Evolutionary conservation across 2,113 vertebrate genomes (phyloP).

Genomic region (Drymodes brunneopygia): DNA sequence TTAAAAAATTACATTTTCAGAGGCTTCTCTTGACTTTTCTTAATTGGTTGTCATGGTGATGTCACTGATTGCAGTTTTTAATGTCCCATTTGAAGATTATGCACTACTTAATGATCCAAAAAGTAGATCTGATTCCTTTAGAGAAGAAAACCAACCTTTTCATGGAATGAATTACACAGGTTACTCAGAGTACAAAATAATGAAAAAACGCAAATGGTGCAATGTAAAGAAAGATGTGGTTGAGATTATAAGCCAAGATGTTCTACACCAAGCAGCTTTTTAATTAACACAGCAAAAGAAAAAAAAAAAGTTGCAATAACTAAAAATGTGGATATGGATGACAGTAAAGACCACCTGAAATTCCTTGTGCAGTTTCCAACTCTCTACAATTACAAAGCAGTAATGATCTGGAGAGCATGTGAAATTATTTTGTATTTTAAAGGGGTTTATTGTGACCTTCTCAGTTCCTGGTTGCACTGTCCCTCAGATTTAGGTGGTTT

Average conservation of each 20-base stretch:
- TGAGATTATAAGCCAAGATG: background rate
- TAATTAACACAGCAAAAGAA: background rate
- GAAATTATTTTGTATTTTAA: background rate
- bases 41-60: slow-evolving; percentile 57
- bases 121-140: slow-evolving; percentile 5
- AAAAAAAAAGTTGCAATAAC: background rate
- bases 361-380: background rate
- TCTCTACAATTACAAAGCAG: background rate
- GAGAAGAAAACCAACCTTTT: background rate
- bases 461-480: background rate
- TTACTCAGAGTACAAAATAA: background rate
- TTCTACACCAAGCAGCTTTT: background rate
- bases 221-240: background rate
- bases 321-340: background rate
- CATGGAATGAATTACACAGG: background rate
- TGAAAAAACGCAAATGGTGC: background rate
- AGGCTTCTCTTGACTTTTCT: slow-evolving; percentile 18
- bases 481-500: background rate
- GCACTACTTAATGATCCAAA: slow-evolving; percentile 21
- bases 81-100: slow-evolving; percentile 54
- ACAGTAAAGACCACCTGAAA: background rate
- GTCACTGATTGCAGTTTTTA: slow-evolving; percentile 43
- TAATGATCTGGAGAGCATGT: background rate
- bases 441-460: background rate
- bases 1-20: slow-evolving; percentile 50